These are phyloP conservation scores for Falco columbarius DNA, from an alignment of 2,797 vertebrate genomes.

Conservation along the genomic window DNA sequence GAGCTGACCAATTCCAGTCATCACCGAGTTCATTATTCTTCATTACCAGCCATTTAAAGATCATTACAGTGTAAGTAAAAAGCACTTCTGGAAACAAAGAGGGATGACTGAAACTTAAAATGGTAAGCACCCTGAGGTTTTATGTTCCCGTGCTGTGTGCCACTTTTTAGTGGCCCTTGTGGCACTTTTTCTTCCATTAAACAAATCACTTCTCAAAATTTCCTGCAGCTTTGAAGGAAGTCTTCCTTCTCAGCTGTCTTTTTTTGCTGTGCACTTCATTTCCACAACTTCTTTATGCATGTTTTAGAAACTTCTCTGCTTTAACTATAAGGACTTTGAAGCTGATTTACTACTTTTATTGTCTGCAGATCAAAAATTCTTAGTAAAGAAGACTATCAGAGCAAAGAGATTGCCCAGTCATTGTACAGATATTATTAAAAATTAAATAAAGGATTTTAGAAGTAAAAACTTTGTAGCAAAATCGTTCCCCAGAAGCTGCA, in stretches of 20 bases:
- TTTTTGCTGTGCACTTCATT: neutral
- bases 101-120: neutral
- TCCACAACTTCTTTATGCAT: neutral
- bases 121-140: neutral
- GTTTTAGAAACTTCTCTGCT: neutral
- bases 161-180: neutral
- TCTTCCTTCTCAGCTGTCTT: neutral
- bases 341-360: neutral
- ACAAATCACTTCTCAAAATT: neutral
- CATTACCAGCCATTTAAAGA: constrained; percentile 20
- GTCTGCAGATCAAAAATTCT: neutral
- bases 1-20: neutral
- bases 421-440: neutral
- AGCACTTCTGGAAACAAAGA: neutral
- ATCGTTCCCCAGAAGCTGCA: neutral
- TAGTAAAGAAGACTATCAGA: neutral
- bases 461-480: neutral
- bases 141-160: neutral
- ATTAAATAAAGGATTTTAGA: neutral
- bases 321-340: neutral
- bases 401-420: neutral
- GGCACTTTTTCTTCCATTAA: neutral
- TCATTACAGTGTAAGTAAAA: constrained; percentile 1
- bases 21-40: neutral
- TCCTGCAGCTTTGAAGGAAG: neutral